Evolutionary conservation across 2,888 invertebrate species (phyloP).

Genomic region (Stenolophus ochropezus): DNA sequence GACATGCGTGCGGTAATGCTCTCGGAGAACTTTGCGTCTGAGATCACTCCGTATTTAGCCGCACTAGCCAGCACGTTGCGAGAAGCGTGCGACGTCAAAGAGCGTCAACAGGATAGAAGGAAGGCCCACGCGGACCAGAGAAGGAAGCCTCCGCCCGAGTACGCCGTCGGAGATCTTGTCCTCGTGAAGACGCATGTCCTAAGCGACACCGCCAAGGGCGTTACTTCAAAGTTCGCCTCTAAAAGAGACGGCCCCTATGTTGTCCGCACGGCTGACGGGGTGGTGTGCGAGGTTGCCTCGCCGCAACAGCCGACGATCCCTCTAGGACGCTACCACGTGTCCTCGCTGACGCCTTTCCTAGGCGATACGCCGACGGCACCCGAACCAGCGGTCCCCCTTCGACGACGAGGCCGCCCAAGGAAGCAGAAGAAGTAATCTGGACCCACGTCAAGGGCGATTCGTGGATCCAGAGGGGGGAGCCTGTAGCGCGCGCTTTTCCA

Average conservation of each 20-base stretch:
- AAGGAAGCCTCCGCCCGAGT: background rate
- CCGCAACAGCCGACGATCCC: too few species aligned
- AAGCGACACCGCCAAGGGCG: background rate
- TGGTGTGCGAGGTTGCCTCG: background rate
- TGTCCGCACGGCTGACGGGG: background rate
- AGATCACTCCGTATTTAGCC: too few species aligned
- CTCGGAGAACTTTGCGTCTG: too few species aligned
- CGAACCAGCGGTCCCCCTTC: background rate
- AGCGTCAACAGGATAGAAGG: too few species aligned
- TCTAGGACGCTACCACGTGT: too few species aligned
- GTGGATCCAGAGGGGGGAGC: slow-evolving; percentile 30
- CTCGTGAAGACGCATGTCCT: slow-evolving; percentile 10
- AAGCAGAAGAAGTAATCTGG: background rate
- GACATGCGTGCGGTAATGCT: too few species aligned
- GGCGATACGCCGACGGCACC: too few species aligned
- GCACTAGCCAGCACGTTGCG: too few species aligned
- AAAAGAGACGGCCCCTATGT: too few species aligned
- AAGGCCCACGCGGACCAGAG: too few species aligned
- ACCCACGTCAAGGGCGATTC: background rate
- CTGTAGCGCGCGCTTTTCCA: slow-evolving; percentile 12
- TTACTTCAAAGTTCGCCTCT: too few species aligned
- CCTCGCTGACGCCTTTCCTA: background rate
- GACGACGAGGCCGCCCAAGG: background rate
- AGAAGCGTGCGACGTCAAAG: too few species aligned
- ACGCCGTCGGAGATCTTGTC: background rate